These are phyloP conservation scores for Linnaemya tessellans DNA, from an alignment of 2,888 invertebrate genomes.

Conservation along the genomic window DNA sequence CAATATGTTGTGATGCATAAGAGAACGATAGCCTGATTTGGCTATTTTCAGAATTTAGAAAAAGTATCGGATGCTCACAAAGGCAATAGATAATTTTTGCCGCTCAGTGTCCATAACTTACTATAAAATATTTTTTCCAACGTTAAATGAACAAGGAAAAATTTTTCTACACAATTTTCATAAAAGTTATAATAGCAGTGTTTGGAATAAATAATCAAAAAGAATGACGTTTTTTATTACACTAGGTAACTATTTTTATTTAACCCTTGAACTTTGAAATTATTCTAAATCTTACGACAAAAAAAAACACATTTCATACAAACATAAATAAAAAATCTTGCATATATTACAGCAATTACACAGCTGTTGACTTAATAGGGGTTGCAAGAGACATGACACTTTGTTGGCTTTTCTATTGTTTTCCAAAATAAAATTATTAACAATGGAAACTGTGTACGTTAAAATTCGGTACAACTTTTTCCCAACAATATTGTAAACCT, in stretches of 20 bases:
- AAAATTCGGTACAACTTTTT: neutral
- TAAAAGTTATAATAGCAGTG: no score
- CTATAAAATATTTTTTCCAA: no score
- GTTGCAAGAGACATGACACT: constrained; percentile 25
- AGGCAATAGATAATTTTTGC: neutral
- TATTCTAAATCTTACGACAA: neutral
- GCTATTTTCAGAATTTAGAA: neutral
- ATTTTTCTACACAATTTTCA: neutral
- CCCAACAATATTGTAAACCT: constrained; percentile 4
- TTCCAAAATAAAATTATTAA: neutral
- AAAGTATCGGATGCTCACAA: neutral
- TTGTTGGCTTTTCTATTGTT: neutral
- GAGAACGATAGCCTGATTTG: neutral
- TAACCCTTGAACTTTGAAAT: neutral
- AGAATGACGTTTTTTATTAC: no score
- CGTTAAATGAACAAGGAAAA: neutral
- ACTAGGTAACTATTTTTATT: neutral
- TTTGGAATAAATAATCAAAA: neutral
- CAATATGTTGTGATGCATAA: no score
- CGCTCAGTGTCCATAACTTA: no score
- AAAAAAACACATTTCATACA: constrained; percentile 1
- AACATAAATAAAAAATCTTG: constrained; percentile 2
- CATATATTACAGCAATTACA: constrained; percentile 55
- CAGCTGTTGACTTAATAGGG: constrained; percentile 51
- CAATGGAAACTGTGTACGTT: neutral